Percentiles rank a stretch among this genome's conserved stretches.
Evolutionary conservation across 2,797 vertebrate genomes (phyloP).

Genomic region (Falco rusticolus): DNA sequence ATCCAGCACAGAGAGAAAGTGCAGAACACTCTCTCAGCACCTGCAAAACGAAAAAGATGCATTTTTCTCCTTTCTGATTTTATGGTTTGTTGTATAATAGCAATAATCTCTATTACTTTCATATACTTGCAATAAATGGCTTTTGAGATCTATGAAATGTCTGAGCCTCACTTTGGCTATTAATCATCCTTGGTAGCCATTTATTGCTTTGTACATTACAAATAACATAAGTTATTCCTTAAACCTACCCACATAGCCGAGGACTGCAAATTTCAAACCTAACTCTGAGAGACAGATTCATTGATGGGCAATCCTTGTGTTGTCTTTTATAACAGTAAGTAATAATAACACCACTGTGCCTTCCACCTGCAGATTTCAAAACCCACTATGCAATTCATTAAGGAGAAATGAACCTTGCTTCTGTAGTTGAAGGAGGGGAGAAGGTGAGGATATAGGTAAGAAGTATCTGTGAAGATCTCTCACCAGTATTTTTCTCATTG

Average conservation of each 20-base stretch:
- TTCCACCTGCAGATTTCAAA: constrained; percentile 41
- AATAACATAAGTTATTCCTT: constrained; percentile 34
- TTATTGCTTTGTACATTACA: constrained; percentile 62
- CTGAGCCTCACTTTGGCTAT: constrained; percentile 43
- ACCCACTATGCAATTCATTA: neutral
- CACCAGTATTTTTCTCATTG: neutral
- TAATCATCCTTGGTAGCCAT: constrained; percentile 61
- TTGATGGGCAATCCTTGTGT: neutral
- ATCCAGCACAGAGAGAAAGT: constrained; percentile 5
- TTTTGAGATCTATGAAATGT: constrained; percentile 50
- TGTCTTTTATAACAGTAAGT: constrained; percentile 26
- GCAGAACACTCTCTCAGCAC: neutral
- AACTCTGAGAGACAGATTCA: constrained; percentile 39
- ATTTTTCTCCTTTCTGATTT: constrained; percentile 47
- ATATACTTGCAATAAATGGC: constrained; percentile 49
- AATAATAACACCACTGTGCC: constrained; percentile 7
- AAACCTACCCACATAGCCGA: constrained; percentile 22
- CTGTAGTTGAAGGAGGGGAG: neutral
- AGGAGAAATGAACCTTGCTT: constrained; percentile 32
- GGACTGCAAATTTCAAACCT: constrained; percentile 38
- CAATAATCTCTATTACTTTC: constrained; percentile 49
- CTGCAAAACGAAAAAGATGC: neutral
- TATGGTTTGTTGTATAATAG: constrained; percentile 58
- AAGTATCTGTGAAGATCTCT: neutral
- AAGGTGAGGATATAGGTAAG: neutral